Evolutionary conservation across 2,113 vertebrate species (phyloP), one percentile per base, ranked within the genome.

Genomic region (Oryzias javanicus): DNA sequence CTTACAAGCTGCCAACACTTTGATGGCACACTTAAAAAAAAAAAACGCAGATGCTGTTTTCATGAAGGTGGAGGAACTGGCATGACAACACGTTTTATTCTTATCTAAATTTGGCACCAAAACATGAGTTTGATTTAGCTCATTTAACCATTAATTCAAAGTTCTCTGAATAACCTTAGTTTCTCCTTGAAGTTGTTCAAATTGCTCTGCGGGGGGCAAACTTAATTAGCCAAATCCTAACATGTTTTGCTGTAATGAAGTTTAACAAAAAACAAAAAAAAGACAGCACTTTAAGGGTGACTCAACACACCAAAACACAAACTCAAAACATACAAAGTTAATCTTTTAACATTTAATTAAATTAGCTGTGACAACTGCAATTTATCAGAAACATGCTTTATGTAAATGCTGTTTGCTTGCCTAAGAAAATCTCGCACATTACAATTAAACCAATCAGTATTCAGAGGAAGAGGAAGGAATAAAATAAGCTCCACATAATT

Each of bases 271-370:
- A n/a, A n/a, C n/a, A n/a, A n/a, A n/a, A n/a, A n/a, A 3, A 17
- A 40, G n/a, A 17, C 40, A 35, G n/a, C 29, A 18, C 29, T 40
- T 35, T 41, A 1, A 18, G 19, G 4, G 12, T 4, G 14, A 14
- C 5, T 7, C 14, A 6, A 54, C 18, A 47, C 46, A 54, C 6
- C 29, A 53, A 53, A 17, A 41, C 46, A 6, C 27, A 60, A 81
- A 70, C 49, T 64, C 76, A 19, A 29, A 44, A 49, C 13, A 66
- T 61, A 3, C 68, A 80, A 70, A 66, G 72, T 63, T 65, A 52
- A 79, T 69, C 52, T 8, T 58, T 19, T 55, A 22, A 35, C 29
- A 35, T 16, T 44, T 20, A 50, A 64, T 42, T 66, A 48, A 35
- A 35, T 35, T 35, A 35, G 35, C 35, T 35, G 35, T 35, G 35